A percentile compares a stretch with the other conserved stretches of the same genome.
These are phyloP conservation scores for Dinoponera quadriceps DNA, from an alignment of 1,140 invertebrate genomes.

Conservation along the genomic window DNA sequence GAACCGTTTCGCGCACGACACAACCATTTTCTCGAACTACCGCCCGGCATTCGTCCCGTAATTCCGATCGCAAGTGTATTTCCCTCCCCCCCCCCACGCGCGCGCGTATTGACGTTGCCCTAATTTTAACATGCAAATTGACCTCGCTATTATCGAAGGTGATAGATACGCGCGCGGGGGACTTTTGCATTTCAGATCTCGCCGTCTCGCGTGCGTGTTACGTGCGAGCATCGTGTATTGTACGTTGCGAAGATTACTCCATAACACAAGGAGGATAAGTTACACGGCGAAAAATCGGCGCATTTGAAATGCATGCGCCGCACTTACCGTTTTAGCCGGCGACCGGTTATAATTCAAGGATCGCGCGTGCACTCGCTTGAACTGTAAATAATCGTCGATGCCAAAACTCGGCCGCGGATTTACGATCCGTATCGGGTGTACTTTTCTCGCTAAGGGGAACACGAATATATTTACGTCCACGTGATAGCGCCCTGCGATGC, in stretches of 20 bases:
- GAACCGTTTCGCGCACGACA: slow-evolving; percentile 51
- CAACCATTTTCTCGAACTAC: slow-evolving; percentile 66
- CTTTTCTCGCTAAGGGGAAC: slow-evolving; percentile 24
- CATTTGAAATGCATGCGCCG: slow-evolving; percentile 17
- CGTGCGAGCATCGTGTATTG: not conserved
- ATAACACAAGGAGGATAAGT: slow-evolving; percentile 29
- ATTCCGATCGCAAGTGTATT: slow-evolving; percentile 43
- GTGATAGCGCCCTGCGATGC: not conserved
- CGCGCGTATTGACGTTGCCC: no score
- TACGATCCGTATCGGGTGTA: slow-evolving; percentile 40
- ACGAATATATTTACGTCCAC: slow-evolving; percentile 22
- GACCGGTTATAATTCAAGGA: slow-evolving; percentile 42
- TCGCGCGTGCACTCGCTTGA: slow-evolving; percentile 22
- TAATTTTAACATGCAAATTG: slow-evolving; percentile 12
- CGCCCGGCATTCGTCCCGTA: slow-evolving; percentile 30
- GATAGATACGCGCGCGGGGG: no score
- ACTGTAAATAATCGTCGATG: slow-evolving; percentile 49
- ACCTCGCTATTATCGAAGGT: not conserved
- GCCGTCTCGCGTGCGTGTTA: not conserved
- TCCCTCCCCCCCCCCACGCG: no score
- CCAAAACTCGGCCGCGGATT: slow-evolving; percentile 37
- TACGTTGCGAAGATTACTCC: not conserved
- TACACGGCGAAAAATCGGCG: slow-evolving; percentile 12
- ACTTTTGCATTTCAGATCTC: not conserved
- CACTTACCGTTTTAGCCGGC: slow-evolving; percentile 33